Base-by-base conservation (phyloP, 2,888 invertebrate species). In the Megastigmus dorsalis region DNA sequence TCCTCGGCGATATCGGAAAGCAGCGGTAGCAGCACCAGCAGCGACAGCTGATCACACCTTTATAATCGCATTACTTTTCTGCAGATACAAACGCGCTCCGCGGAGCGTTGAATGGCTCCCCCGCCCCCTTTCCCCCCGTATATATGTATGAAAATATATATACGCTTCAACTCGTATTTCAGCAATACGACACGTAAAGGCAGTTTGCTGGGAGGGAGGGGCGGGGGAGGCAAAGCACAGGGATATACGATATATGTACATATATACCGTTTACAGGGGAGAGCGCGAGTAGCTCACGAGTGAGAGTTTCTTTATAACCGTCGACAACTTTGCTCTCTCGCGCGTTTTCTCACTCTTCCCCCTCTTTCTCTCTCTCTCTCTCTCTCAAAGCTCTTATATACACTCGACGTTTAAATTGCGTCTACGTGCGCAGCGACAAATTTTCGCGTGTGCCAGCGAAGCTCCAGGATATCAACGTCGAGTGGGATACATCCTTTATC, bases 171-270 rank as follows among this genome's bases (percentile, higher is more conserved):
- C 60, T 60, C 60, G 45, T 62, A 67, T 73, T 73, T 73, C 48
- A 73, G 45, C 60, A 67, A 67, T 67, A 41, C 50, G 50, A 73
- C 66, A 73, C 73, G 66, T 73, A 73, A 67, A 73, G 54, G 54
- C 62, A 67, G 67, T 73, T 73, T 73, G 45, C n/a, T n/a, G n/a
- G n/a, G n/a, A n/a, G n/a, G n/a, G n/a, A n/a, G n/a, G n/a, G n/a
- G n/a, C n/a, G n/a, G n/a, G n/a, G n/a, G n/a, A n/a, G n/a, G n/a
- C n/a, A n/a, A n/a, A n/a, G 9, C 38, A 48, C 7, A 52, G n/a
- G n/a, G n/a, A n/a, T n/a, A n/a, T n/a, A n/a, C n/a, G n/a, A n/a
- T n/a, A n/a, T n/a, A 50, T 50, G 18, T 15, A 36, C 13, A 54
- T 10, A 33, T 13, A 30, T 52, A 36, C 18, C 28, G 15, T 38